phyloP scores from a whole-genome alignment of 2,888 invertebrate species.

The Leptothorax acervorum region DNA sequence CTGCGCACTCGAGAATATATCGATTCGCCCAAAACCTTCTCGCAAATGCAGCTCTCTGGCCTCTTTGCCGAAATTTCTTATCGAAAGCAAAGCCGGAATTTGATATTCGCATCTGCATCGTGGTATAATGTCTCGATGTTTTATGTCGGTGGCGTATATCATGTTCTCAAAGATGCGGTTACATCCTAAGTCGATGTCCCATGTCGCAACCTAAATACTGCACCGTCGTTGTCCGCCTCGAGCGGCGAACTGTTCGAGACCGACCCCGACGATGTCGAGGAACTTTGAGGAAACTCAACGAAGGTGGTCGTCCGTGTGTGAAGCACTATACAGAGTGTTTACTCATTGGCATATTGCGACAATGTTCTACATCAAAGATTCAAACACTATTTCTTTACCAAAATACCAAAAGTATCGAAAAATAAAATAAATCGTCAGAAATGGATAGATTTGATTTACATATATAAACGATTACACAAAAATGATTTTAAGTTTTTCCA shows the following conservation, averaged over 20 bases:
- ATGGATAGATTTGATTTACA: not conserved
- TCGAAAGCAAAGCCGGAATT: conserved; percentile 29
- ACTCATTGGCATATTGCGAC: not conserved
- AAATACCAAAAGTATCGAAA: not conserved
- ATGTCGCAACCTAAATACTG: conserved; percentile 37
- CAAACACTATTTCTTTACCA: not conserved
- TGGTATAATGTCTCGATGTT: conserved; percentile 35
- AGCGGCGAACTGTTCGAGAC: conserved; percentile 8
- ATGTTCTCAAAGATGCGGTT: conserved; percentile 38
- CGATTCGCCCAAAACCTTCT: not conserved
- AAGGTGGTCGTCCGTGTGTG: not conserved
- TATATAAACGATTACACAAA: not conserved
- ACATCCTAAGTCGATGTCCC: conserved; percentile 39
- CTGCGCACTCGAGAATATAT: not conserved
- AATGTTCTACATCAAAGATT: not conserved
- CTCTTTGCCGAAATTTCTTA: conserved; percentile 16
- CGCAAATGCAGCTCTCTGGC: not conserved
- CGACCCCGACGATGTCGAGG: conserved; percentile 1
- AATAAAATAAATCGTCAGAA: not conserved
- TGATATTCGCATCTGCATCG: conserved; percentile 39
- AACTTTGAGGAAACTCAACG: not conserved
- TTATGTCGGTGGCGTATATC: conserved; percentile 33
- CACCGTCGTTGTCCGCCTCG: conserved; percentile 10
- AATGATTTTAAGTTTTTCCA: not conserved
- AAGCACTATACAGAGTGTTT: not conserved